Percentiles rank a stretch among this genome's conserved stretches.
These are phyloP conservation scores for Microctenopoma lineatum DNA, from an alignment of 2,797 vertebrate genomes.

Conservation along the genomic window DNA sequence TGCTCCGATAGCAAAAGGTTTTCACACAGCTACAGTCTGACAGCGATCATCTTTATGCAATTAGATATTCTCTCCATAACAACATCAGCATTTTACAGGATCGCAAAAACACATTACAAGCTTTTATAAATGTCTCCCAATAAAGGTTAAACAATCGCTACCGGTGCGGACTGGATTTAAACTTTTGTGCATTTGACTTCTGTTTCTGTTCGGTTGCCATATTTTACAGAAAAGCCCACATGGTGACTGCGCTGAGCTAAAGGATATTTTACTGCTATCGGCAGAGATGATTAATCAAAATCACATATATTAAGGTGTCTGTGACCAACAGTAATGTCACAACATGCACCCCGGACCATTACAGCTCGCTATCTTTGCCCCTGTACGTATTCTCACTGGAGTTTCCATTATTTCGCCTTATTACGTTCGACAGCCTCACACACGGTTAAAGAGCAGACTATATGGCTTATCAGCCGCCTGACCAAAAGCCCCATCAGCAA, in stretches of 20 bases:
- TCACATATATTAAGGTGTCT: conserved; percentile 28
- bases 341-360: conserved; percentile 32
- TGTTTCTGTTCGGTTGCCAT: conserved; percentile 2
- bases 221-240: background rate
- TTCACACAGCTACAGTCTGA: conserved; percentile 11
- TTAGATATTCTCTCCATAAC: conserved; percentile 6
- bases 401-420: conserved; percentile 53
- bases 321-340: conserved; percentile 17
- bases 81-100: background rate
- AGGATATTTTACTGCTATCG: conserved; percentile 17
- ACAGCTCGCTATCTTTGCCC: conserved; percentile 15
- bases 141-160: background rate
- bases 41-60: conserved; percentile 32
- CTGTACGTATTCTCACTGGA: conserved; percentile 22
- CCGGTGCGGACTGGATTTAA: background rate
- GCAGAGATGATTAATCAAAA: conserved; percentile 63
- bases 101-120: conserved; percentile 11
- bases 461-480: conserved; percentile 33
- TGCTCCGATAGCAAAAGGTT: background rate
- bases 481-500: conserved; percentile 44
- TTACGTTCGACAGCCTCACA: conserved; percentile 38
- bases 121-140: background rate
- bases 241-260: conserved; percentile 19
- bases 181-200: conserved; percentile 1
- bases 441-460: conserved; percentile 36